A percentile compares a stretch with the other conserved stretches of the same genome.
Evolutionary conservation across 2,888 invertebrate genomes (phyloP).

Genomic region (Morpho achilles): DNA sequence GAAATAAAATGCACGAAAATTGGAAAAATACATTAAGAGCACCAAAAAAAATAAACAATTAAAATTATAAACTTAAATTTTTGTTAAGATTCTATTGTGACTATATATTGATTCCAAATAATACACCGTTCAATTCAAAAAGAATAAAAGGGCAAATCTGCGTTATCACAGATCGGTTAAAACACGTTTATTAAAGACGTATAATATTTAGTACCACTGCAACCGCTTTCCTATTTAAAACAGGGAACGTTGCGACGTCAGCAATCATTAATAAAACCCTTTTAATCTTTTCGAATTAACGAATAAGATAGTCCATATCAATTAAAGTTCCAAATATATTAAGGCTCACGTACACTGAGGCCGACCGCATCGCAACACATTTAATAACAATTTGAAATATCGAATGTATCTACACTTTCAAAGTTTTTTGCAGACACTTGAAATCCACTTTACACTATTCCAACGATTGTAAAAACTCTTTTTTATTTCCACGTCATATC

Average conservation of each 20-base stretch:
- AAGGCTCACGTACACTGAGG: not conserved
- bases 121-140: not conserved
- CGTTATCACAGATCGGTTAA: no score
- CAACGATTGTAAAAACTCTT: no score
- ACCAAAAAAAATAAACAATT: slow-evolving; percentile 38
- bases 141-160: not conserved
- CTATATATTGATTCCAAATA: not conserved
- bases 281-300: slow-evolving; percentile 3
- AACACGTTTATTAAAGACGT: not conserved
- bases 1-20: slow-evolving; percentile 38
- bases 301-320: not conserved
- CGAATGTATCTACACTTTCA: no score
- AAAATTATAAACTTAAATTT: slow-evolving; percentile 25
- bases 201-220: not conserved
- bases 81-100: slow-evolving; percentile 10
- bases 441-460: no score
- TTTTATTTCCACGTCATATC: no score
- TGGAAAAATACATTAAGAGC: slow-evolving; percentile 41
- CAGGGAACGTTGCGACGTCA: no score
- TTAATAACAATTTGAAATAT: not conserved
- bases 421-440: no score
- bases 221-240: not conserved
- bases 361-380: not conserved
- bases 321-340: not conserved
- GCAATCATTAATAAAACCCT: not conserved